Base-by-base conservation (phyloP, 2,888 invertebrate species). In the Catocala fraxini region DNA sequence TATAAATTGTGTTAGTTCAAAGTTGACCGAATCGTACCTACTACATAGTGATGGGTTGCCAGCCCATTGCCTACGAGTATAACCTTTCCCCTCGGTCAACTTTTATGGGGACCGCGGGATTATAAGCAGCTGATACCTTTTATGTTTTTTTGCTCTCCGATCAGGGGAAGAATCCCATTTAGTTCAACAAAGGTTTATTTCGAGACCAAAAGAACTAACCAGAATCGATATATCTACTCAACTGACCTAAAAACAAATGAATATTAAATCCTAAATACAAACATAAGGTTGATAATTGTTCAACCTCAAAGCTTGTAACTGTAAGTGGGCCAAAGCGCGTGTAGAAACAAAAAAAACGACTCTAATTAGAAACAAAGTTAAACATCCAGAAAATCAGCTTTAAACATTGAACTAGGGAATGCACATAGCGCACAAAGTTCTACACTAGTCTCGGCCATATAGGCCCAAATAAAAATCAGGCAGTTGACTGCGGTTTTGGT, bases 401-500 rank as follows among this genome's bases (percentile, higher is more conserved):
- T 51, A 34, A 56, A 56, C 61, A 65, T 54, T 63, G 57, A 52
- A 49, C 56, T 56, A 46, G 59, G 41, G 49, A 69, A 61, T 71
- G 59, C 62, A 64, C 51, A 59, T 51, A 49, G 59, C 52, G 57
- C 56, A 47, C 58, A 52, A 66, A 73, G 54, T 73, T 63, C 48
- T 51, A 49, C 46, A 59, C 53, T 35, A 53, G 39, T 42, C 39
- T 48, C 33, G 34, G 45, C 63, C 63, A 60, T 66, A 66, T 63
- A 52, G 52, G 46, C 54, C 57, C 66, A 73, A 73, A 73, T 64
- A 73, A 73, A 51, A 55, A 65, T 42, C 55, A 51, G 48, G 63
- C 68, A 65, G 61, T 71, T 61, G 64, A 67, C 57, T 66, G 62
- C 53, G 57, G 62, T 63, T 68, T 71, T 58, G 59, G 59, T 51